Evolutionary conservation across 2,888 invertebrate species (phyloP).

Genomic region (Ormyrus nitidulus): DNA sequence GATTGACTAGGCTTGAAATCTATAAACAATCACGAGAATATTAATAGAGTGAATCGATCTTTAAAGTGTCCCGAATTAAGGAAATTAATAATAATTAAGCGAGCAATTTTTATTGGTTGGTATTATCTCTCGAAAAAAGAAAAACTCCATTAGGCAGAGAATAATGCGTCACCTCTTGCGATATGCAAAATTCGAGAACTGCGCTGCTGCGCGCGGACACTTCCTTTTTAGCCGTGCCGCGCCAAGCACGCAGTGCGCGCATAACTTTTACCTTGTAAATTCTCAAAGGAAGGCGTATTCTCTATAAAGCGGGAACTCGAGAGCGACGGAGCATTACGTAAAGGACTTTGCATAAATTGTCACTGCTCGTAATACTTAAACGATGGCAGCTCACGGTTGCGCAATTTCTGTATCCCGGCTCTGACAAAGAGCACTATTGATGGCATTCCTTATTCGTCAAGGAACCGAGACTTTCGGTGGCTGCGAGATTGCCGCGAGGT

Average conservation of each 20-base stretch:
- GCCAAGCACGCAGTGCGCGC: neutral
- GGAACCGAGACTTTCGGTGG: constrained; percentile 20
- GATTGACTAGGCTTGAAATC: no score
- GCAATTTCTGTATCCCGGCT: neutral
- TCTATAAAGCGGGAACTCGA: neutral
- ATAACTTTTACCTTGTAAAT: constrained; percentile 48
- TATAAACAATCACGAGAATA: no score
- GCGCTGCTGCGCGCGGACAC: neutral
- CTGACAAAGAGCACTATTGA: constrained; percentile 37
- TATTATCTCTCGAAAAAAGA: no score
- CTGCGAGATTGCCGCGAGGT: no score
- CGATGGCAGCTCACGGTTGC: constrained; percentile 8
- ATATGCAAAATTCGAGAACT: constrained; percentile 33
- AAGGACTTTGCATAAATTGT: constrained; percentile 55
- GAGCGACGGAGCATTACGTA: constrained; percentile 41
- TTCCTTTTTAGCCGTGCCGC: constrained; percentile 27
- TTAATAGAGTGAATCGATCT: no score
- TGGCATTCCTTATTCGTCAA: constrained; percentile 39
- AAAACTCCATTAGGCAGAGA: no score
- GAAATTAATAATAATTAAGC: no score
- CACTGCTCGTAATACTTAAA: constrained; percentile 1
- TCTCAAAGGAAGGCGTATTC: constrained; percentile 17
- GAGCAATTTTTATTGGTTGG: no score
- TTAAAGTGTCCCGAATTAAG: no score
- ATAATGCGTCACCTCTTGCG: neutral